Evolutionary conservation across 1,140 invertebrate species (phyloP).

Genomic region (Cepaea nemoralis): DNA sequence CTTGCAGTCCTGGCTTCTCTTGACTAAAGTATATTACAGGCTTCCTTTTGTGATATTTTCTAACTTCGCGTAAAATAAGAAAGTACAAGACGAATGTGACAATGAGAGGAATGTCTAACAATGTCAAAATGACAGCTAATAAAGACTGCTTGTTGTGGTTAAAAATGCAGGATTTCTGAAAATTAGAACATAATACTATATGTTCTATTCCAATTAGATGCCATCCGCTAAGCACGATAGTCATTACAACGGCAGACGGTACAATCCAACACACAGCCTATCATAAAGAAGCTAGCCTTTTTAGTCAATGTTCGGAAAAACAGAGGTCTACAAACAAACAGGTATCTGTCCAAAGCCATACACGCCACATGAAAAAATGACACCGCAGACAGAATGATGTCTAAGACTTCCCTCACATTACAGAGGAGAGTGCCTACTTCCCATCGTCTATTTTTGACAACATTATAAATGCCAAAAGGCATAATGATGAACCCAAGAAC

Average conservation of each 20-base stretch:
- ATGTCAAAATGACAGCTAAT: background rate
- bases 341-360: conserved; percentile 24
- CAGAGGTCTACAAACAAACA: conserved; percentile 14
- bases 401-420: background rate
- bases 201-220: background rate
- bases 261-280: background rate
- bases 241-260: background rate
- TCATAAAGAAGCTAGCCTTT: background rate
- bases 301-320: background rate
- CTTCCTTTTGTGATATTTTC: conserved; percentile 13
- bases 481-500: background rate
- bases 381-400: background rate
- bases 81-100: background rate
- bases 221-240: background rate
- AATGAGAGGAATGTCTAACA: background rate
- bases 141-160: background rate
- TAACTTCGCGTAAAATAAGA: background rate
- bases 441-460: conserved; percentile 14
- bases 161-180: background rate
- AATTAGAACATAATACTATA: background rate
- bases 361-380: conserved; percentile 18
- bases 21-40: background rate
- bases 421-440: background rate
- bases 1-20: background rate
- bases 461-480: background rate